These are phyloP conservation scores for Synanthedon vespiformis DNA, from an alignment of 2,888 invertebrate species.

Conservation along the genomic window DNA sequence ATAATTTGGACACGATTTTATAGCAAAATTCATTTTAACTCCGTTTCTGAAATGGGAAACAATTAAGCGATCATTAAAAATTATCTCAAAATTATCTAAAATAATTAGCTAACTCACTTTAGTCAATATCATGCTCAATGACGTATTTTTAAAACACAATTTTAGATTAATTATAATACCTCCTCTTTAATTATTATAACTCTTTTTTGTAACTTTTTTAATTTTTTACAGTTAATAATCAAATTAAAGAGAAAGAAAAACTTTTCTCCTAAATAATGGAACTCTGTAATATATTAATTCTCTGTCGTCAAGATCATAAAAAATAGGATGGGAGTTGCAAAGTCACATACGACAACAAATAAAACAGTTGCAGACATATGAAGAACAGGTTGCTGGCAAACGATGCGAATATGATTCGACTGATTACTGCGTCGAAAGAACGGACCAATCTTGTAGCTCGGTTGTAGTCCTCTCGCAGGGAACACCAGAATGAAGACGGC, in stretches of 20 bases:
- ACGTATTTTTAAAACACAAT: too few species aligned
- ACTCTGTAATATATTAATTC: too few species aligned
- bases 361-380: conserved; percentile 75
- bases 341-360: conserved; percentile 68
- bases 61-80: background rate
- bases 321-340: too few species aligned
- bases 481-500: conserved; percentile 67
- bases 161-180: too few species aligned
- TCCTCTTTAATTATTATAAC: too few species aligned
- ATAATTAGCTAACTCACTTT: too few species aligned
- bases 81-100: too few species aligned
- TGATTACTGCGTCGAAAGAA: conserved; percentile 70
- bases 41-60: conserved; percentile 9
- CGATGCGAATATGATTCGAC: conserved; percentile 70
- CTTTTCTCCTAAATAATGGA: too few species aligned
- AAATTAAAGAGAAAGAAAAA: too few species aligned
- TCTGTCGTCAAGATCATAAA: background rate
- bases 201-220: too few species aligned
- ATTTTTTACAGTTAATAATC: too few species aligned
- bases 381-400: conserved; percentile 77
- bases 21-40: background rate
- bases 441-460: conserved; percentile 67
- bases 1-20: conserved; percentile 7
- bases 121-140: too few species aligned
- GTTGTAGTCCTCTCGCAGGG: conserved; percentile 72